Conservation (phyloP, 1,140 invertebrate species). For the Belonocnema kinseyi region DNA sequence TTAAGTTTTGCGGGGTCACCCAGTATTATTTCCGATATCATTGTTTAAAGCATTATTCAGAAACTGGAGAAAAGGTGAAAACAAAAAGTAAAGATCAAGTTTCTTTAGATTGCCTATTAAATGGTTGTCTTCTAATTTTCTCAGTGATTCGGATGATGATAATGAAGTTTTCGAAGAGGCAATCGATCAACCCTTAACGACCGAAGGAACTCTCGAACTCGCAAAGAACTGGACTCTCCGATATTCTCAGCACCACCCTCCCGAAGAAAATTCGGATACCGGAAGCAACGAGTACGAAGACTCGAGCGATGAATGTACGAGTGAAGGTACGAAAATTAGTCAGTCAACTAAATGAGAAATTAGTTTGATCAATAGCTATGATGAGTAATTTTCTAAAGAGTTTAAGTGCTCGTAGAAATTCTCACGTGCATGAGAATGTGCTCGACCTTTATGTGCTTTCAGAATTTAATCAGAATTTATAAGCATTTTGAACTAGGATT, state of each 20-base stretch:
- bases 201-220: slow-evolving; percentile 80
- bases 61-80: too few species aligned
- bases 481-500: too few species aligned
- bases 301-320: slow-evolving; percentile 81
- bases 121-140: slow-evolving; percentile 31
- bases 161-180: slow-evolving; percentile 81
- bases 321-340: slow-evolving; percentile 75
- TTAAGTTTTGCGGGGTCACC: too few species aligned
- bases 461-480: too few species aligned
- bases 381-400: too few species aligned
- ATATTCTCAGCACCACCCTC: slow-evolving; percentile 73
- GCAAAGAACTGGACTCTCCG: slow-evolving; percentile 80
- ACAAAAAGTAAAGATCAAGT: too few species aligned
- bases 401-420: too few species aligned
- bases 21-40: too few species aligned
- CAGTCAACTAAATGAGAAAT: not conserved
- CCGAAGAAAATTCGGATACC: slow-evolving; percentile 69
- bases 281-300: slow-evolving; percentile 78
- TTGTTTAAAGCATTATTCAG: too few species aligned
- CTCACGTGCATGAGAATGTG: too few species aligned
- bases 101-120: too few species aligned
- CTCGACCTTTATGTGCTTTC: too few species aligned
- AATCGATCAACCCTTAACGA: slow-evolving; percentile 79
- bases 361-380: not conserved
- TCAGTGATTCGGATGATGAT: slow-evolving; percentile 78